Conservation (phyloP, 2,113 vertebrate species). For the Cochlearius cochlearius region DNA sequence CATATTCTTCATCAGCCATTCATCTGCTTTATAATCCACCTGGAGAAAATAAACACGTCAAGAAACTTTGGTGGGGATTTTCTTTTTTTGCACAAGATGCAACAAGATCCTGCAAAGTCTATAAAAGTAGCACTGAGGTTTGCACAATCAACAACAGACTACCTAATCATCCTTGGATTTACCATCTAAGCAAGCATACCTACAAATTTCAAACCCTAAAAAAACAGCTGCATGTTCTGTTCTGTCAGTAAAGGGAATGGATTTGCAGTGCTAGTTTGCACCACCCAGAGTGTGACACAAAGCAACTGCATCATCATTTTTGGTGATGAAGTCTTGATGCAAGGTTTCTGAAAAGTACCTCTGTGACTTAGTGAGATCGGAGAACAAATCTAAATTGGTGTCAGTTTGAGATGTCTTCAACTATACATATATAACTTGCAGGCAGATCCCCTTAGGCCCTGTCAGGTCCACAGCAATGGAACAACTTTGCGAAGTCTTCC, state of each 20-base stretch:
- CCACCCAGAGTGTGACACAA: background rate
- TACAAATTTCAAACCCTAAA: background rate
- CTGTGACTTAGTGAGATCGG: too few relatives aligned
- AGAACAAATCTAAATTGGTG: background rate
- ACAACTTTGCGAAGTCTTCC: background rate
- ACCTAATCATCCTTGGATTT: background rate
- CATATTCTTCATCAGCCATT: constrained; percentile 99
- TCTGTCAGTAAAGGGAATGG: background rate
- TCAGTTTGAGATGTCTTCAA: background rate
- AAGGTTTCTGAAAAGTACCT: background rate
- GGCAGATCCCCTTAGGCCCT: background rate
- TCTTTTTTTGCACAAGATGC: background rate
- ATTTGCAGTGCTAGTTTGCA: background rate
- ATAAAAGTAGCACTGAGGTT: background rate
- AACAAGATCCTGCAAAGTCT: background rate
- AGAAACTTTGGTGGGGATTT: background rate
- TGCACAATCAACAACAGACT: background rate
- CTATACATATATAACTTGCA: background rate
- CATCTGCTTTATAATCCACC: constrained; percentile 98
- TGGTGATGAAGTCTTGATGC: background rate
- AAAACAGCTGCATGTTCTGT: background rate
- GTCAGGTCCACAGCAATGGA: background rate
- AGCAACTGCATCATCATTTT: background rate
- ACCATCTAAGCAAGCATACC: background rate
- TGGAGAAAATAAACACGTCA: constrained; percentile 24